Conservation (phyloP, 2,888 invertebrate genomes). For the Mimumesa dahlbomi region DNA sequence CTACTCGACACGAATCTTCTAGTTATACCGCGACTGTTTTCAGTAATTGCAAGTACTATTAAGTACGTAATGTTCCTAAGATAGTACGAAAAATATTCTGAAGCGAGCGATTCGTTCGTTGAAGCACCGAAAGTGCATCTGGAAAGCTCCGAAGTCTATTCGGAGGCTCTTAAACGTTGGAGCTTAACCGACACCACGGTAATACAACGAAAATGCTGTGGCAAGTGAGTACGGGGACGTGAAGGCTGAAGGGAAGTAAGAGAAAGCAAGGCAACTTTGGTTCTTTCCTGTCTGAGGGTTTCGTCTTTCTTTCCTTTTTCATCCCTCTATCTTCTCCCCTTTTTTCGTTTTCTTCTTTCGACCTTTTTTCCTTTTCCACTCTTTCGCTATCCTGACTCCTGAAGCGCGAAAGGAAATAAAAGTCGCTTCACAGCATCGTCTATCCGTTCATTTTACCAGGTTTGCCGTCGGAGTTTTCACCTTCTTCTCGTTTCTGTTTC, state of each 20-base stretch:
- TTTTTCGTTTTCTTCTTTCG: slow-evolving; percentile 2
- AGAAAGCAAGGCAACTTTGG: slow-evolving; percentile 27
- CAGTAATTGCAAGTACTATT: slow-evolving; percentile 4
- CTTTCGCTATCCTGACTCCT: slow-evolving; percentile 30
- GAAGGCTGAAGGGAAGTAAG: slow-evolving; percentile 26
- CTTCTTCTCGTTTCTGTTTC: slow-evolving; percentile 21
- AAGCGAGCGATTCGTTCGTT: slow-evolving; percentile 6
- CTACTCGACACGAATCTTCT: neutral
- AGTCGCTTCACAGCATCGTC: slow-evolving; percentile 50
- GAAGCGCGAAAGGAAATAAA: slow-evolving; percentile 60
- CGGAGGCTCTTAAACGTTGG: slow-evolving; percentile 46
- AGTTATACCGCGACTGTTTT: neutral
- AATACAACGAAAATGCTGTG: slow-evolving; percentile 19
- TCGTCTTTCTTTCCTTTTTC: slow-evolving; percentile 6
- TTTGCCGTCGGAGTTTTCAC: slow-evolving; percentile 55
- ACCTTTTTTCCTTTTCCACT: slow-evolving; percentile 11
- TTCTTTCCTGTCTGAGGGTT: slow-evolving; percentile 7
- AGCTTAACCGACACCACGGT: slow-evolving; percentile 46
- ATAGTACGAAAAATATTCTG: slow-evolving; percentile 19
- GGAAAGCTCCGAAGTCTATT: slow-evolving; percentile 44
- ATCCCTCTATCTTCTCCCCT: neutral
- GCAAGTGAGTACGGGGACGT: slow-evolving; percentile 22
- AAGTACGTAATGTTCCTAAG: neutral
- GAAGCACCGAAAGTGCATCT: slow-evolving; percentile 34
- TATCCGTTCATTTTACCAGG: slow-evolving; percentile 62